Evolutionary conservation across 2,888 invertebrate genomes (phyloP), one percentile per base, ranked within the genome.

Genomic region (Vanessa cardui): DNA sequence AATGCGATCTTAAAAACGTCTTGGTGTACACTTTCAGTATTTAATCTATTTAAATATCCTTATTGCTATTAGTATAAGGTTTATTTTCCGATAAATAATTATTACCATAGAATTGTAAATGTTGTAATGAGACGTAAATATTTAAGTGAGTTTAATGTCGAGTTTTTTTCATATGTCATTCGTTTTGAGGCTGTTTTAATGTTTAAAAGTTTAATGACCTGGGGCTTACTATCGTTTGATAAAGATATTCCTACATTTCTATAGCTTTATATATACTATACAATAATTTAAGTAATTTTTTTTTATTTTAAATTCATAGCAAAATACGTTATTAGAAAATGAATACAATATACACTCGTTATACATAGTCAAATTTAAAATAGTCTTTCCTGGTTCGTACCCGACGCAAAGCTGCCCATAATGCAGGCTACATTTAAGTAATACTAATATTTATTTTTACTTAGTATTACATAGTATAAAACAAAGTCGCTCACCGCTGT

Each of bases 41-140:
- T n/a, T 7, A 4, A 15, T 45, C 68, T n/a, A 4, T 15, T 12
- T 1, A 4, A 2, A 2, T 9, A 7, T 12, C 49, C 45, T 31
- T 33, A 70, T 50, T 26, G 1, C 33, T n/a, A 9, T 16, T 5
- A 3, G 8, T 1, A 44, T 62, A 62, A 33, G 39, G 62, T 39
- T 0, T 44, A 62, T 54, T 54, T 62, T 54, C 21, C 21, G 3
- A 26, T 20, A 45, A 45, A 54, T 62, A 45, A 26, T 16, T 12
- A 9, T 39, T 18, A 26, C 9, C 18, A 15, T 18, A 62, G 39
- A 47, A 56, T 75, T 73, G 76, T 65, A 59, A 62, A 74, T 64
- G 67, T 70, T 75, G 73, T 78, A 77, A 80, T 78, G 79, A 79
- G 76, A 72, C 76, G 77, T 80, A 73, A 78, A 80, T 77, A 76